Evolutionary conservation across 2,113 vertebrate genomes (phyloP).

Genomic region (Phylloscopus whistleri): DNA sequence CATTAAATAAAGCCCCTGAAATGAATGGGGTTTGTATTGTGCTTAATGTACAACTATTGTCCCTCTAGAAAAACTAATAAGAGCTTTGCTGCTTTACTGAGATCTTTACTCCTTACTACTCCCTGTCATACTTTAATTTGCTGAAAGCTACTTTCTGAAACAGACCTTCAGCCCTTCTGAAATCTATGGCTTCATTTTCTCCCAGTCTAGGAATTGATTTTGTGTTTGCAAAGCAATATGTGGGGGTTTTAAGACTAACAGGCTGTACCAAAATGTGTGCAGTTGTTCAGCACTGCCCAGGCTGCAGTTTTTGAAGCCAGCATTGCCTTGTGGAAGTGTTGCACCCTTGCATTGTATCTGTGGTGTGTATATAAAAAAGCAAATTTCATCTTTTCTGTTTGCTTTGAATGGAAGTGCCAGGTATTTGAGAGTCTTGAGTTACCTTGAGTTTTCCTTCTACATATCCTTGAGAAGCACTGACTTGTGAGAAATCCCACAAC

Average conservation of each 20-base stretch:
- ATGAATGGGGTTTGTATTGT: neutral
- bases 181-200: neutral
- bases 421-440: neutral
- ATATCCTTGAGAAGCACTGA: neutral
- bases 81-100: neutral
- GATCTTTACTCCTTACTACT: neutral
- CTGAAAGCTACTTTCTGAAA: neutral
- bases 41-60: neutral
- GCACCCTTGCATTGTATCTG: neutral
- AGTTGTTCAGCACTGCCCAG: neutral
- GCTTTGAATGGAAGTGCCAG: neutral
- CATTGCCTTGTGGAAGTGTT: accelerated
- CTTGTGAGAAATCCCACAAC: neutral
- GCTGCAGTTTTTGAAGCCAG: neutral
- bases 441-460: neutral
- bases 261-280: neutral
- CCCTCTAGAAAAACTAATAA: constrained; percentile 1
- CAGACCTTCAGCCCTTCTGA: neutral
- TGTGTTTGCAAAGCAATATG: neutral
- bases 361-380: accelerated
- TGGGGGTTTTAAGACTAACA: neutral
- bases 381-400: neutral
- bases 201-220: neutral
- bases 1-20: constrained; percentile 46
- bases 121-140: neutral